Conservation (phyloP, 2,113 vertebrate genomes). For the Elephas maximus region DNA sequence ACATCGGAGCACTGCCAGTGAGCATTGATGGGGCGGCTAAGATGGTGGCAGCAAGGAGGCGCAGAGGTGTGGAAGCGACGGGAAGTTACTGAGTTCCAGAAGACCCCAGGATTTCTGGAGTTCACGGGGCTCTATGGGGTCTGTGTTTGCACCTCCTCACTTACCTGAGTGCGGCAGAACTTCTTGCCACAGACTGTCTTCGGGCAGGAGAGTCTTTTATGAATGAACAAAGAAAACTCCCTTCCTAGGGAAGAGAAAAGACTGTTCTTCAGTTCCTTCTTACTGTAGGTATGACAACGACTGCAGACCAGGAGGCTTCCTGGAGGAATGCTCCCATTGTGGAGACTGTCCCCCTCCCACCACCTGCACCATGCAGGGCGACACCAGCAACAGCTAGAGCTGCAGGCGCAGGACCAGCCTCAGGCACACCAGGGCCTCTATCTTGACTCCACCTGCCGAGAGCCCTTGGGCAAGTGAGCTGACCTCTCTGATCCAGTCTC, state of each 20-base stretch:
- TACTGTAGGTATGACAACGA: neutral
- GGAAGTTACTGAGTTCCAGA: neutral
- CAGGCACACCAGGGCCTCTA: neutral
- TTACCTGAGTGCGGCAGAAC: neutral
- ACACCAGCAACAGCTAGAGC: no score
- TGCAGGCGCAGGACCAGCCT: no score
- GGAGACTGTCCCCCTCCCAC: neutral
- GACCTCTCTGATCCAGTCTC: neutral
- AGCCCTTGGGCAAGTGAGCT: neutral
- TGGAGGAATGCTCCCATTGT: neutral
- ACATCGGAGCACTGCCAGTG: no score
- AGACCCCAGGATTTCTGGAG: neutral
- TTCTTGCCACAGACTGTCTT: neutral
- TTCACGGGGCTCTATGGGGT: neutral
- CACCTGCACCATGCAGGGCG: neutral
- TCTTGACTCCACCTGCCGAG: neutral
- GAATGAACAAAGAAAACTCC: neutral
- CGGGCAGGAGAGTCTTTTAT: rapidly evolving
- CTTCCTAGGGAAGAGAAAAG: constrained; percentile 55
- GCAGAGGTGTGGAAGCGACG: neutral
- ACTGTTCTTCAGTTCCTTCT: neutral
- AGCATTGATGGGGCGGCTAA: neutral
- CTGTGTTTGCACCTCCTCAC: neutral
- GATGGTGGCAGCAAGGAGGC: rapidly evolving
- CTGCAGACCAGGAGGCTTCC: neutral